Conservation (phyloP, 2,113 vertebrate species). For the Eclectus roratus region DNA sequence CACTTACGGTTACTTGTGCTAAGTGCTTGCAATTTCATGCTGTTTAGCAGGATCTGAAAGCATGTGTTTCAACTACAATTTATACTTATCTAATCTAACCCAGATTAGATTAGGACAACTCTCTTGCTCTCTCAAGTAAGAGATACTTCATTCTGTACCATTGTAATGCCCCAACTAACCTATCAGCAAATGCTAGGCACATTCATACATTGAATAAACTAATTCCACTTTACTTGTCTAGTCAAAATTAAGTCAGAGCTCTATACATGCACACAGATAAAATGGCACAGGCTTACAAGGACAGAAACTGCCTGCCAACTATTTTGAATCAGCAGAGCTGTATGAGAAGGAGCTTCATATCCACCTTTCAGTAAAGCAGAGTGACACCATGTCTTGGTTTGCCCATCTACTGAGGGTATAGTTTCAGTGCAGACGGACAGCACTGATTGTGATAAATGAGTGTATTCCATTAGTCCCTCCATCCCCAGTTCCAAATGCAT, state of each 20-base stretch:
- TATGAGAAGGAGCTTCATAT: background rate
- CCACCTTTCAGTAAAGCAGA: background rate
- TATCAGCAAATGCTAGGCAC: background rate
- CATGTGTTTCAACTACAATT: background rate
- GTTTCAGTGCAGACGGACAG: background rate
- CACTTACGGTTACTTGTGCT: no score
- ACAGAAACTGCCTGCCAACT: background rate
- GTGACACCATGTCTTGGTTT: background rate
- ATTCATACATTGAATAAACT: background rate
- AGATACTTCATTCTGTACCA: background rate
- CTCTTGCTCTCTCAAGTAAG: background rate
- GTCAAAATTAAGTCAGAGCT: background rate
- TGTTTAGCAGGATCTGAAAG: background rate
- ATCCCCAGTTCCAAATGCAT: background rate
- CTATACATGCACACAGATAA: rapidly evolving
- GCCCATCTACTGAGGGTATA: background rate
- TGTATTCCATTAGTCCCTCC: background rate
- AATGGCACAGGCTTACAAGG: background rate
- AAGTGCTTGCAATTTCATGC: background rate
- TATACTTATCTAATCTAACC: no score
- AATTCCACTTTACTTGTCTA: background rate
- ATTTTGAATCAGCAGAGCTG: background rate
- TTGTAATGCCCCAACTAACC: background rate
- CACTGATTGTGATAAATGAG: background rate
- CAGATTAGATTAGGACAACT: background rate